These are phyloP conservation scores for Timandra comae DNA, from an alignment of 2,888 invertebrate genomes.

Conservation along the genomic window DNA sequence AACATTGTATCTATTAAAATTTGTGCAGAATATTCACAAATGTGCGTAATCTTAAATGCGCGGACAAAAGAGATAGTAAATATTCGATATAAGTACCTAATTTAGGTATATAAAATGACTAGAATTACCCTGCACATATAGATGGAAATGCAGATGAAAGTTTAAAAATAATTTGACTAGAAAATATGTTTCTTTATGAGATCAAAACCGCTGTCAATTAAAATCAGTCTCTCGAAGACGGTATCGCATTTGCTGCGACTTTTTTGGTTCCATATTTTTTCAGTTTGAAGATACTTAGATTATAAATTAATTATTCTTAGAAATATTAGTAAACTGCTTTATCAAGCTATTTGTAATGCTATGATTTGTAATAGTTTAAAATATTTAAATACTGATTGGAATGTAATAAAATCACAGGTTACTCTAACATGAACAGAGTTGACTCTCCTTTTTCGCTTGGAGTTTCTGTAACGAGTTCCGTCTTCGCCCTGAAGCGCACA, in stretches of 20 bases:
- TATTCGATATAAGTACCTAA: slow-evolving; percentile 2
- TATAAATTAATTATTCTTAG: slow-evolving; percentile 19
- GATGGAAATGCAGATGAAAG: slow-evolving; percentile 3
- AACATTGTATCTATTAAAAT: slow-evolving; percentile 4
- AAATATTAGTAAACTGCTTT: no score
- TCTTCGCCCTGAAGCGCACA: slow-evolving; percentile 68
- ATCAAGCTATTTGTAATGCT: slow-evolving; percentile 18
- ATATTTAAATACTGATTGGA: slow-evolving; percentile 12
- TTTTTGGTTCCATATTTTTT: slow-evolving; percentile 15
- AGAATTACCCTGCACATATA: slow-evolving; percentile 34
- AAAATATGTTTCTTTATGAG: no score
- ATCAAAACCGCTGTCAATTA: slow-evolving; percentile 23
- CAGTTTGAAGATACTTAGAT: no score
- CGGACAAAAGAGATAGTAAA: slow-evolving; percentile 3
- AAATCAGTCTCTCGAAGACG: slow-evolving; percentile 42
- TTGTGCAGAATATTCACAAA: slow-evolving; percentile 18
- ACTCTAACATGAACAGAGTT: slow-evolving; percentile 57
- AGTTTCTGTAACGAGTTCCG: slow-evolving; percentile 62
- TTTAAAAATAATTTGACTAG: no score
- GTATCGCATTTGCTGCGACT: slow-evolving; percentile 23
- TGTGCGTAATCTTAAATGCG: slow-evolving; percentile 13
- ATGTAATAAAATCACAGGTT: slow-evolving; percentile 44
- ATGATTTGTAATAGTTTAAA: slow-evolving; percentile 11
- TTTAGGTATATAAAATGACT: slow-evolving; percentile 20
- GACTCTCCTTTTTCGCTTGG: slow-evolving; percentile 59